phyloP scores from a whole-genome alignment of 2,888 invertebrate species.

The Automeris io region DNA sequence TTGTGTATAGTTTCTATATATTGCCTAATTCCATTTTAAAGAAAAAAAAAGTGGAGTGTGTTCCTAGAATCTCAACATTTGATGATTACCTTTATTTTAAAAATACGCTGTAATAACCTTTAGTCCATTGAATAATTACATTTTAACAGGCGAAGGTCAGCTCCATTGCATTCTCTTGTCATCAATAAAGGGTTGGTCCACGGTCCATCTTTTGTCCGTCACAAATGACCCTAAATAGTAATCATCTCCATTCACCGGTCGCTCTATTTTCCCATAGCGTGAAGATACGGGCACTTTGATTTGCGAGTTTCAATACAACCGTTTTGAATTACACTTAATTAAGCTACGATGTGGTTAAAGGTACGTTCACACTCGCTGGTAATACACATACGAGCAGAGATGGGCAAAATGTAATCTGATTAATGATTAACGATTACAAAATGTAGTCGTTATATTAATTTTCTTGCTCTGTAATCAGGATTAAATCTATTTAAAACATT shows the following conservation, averaged over 20 bases:
- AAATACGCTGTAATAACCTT: background rate
- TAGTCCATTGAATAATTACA: constrained; percentile 2
- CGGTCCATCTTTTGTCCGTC: constrained; percentile 58
- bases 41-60: no score
- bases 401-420: no score
- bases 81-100: no score
- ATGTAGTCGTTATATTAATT: no score
- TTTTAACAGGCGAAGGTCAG: constrained; percentile 30
- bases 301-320: constrained; percentile 64
- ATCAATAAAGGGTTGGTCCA: constrained; percentile 48
- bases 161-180: constrained; percentile 14
- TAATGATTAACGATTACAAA: no score
- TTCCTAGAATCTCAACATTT: no score
- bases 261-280: constrained; percentile 63
- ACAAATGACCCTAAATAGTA: constrained; percentile 71
- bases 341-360: constrained; percentile 27
- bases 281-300: constrained; percentile 73
- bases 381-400: no score
- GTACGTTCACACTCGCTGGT: constrained; percentile 25
- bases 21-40: no score
- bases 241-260: constrained; percentile 62
- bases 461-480: no score
- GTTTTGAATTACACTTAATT: constrained; percentile 67
- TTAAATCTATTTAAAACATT: no score
- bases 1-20: no score